Conservation (phyloP, 2,888 invertebrate species). For the Cryptocheilus praepositus region DNA sequence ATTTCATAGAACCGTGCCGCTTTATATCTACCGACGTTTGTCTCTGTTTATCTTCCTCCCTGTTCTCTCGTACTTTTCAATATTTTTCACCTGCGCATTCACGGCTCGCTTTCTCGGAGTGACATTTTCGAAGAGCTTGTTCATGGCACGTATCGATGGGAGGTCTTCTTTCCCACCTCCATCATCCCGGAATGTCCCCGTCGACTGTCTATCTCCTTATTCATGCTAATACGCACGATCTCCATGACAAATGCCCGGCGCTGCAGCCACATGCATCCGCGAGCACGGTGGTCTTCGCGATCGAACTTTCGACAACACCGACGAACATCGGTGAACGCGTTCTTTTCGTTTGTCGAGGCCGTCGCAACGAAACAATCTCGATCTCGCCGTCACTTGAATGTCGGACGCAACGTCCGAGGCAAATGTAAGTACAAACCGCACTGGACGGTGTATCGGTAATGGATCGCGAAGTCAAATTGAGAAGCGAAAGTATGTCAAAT, state of each 20-base stretch:
- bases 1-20: no score
- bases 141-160: slow-evolving; percentile 11
- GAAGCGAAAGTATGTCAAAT: no score
- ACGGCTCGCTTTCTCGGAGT: slow-evolving; percentile 26
- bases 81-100: neutral
- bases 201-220: slow-evolving; percentile 22
- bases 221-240: slow-evolving; percentile 57
- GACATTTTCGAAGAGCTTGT: slow-evolving; percentile 1
- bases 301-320: slow-evolving; percentile 43
- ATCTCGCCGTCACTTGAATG: neutral
- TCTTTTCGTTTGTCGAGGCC: neutral
- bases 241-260: slow-evolving; percentile 62
- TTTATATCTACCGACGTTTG: neutral
- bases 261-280: slow-evolving; percentile 36
- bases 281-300: slow-evolving; percentile 55
- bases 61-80: neutral
- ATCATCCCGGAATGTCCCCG: neutral
- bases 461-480: no score
- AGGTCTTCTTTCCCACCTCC: slow-evolving; percentile 16
- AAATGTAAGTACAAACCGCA: no score
- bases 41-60: slow-evolving; percentile 2
- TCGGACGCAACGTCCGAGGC: neutral
- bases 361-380: neutral
- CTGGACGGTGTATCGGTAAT: no score
- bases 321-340: no score